phyloP scores from a whole-genome alignment of 64 coral and sea anemone species.

The Trachythela sp. region DNA sequence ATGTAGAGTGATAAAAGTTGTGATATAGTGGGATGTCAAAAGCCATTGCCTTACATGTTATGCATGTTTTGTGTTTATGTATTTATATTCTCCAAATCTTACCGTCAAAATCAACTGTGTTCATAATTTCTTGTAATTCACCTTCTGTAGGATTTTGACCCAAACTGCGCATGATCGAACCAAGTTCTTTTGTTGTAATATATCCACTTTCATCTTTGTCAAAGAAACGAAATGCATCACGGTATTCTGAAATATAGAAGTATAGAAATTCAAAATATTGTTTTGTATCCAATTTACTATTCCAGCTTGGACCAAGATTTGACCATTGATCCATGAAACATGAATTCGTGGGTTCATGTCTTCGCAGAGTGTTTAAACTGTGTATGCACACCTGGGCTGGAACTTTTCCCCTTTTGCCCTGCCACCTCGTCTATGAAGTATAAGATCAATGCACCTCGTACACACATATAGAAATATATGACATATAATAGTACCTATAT shows the following conservation, averaged over 20 bases:
- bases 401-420: too few relatives aligned
- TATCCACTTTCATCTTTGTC: constrained; percentile 70
- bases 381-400: too few relatives aligned
- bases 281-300: not conserved
- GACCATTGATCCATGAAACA: not conserved
- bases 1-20: too few relatives aligned
- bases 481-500: too few relatives aligned
- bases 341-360: too few relatives aligned
- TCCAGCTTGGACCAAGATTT: not conserved
- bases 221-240: constrained; percentile 77
- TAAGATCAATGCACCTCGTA: too few relatives aligned
- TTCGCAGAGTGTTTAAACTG: too few relatives aligned
- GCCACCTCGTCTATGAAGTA: too few relatives aligned
- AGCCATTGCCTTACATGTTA: too few relatives aligned
- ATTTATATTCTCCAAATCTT: not conserved
- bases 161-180: constrained; percentile 67
- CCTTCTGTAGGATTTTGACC: constrained; percentile 76
- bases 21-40: too few relatives aligned
- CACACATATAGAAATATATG: too few relatives aligned
- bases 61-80: too few relatives aligned
- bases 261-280: not conserved
- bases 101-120: constrained; percentile 82
- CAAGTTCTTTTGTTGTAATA: constrained; percentile 67
- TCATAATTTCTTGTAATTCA: constrained; percentile 73
- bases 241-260: constrained; percentile 52